Evolutionary conservation across 2,113 vertebrate species (phyloP).

Genomic region (Salvelinus namaycush): DNA sequence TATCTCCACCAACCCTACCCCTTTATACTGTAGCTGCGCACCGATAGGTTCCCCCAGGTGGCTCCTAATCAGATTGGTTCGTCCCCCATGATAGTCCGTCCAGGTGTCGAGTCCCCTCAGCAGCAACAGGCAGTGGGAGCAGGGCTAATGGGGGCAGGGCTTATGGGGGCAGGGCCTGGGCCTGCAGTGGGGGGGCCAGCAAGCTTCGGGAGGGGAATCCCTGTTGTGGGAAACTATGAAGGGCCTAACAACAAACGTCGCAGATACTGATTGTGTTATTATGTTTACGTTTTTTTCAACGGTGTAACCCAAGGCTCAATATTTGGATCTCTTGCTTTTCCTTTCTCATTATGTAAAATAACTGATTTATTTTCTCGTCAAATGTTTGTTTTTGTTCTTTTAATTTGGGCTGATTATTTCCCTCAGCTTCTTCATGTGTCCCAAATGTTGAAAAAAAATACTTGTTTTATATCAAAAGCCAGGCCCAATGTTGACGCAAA

Average conservation of each 20-base stretch:
- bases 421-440: slow-evolving; percentile 45
- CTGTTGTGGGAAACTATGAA: slow-evolving; percentile 86
- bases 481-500: slow-evolving; percentile 2
- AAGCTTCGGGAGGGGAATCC: slow-evolving; percentile 89
- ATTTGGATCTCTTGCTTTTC: neutral
- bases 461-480: neutral
- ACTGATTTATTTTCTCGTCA: neutral
- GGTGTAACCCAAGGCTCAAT: neutral
- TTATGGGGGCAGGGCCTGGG: slow-evolving; percentile 71
- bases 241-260: slow-evolving; percentile 95
- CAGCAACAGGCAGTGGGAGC: slow-evolving; percentile 40
- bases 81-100: slow-evolving; percentile 80
- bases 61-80: slow-evolving; percentile 84
- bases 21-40: slow-evolving; percentile 76
- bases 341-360: neutral
- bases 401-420: neutral
- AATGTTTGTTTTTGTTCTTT: neutral
- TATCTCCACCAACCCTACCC: slow-evolving; percentile 40
- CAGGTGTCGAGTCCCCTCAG: slow-evolving; percentile 89
- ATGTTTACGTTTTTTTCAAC: neutral
- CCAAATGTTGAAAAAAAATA: neutral
- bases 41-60: slow-evolving; percentile 87
- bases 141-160: slow-evolving; percentile 28
- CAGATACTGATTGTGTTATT: slow-evolving; percentile 77
- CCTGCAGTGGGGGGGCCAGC: slow-evolving; percentile 82